Conservation (phyloP, 1,140 invertebrate species). For the Heliconius eleuchia region DNA sequence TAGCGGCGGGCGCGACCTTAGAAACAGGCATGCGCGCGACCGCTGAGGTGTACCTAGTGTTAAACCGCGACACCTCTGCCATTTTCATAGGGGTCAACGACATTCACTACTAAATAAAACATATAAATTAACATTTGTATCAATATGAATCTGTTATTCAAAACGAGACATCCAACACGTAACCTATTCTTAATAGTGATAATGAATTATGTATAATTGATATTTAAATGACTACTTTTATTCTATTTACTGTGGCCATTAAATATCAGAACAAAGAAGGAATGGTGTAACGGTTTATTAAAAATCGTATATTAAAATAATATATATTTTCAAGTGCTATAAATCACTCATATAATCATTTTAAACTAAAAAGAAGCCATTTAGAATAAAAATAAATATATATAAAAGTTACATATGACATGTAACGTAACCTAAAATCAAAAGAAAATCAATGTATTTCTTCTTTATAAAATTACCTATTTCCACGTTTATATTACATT, state of each 20-base stretch:
- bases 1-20: constrained; percentile 65
- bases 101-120: constrained; percentile 58
- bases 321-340: too few species aligned
- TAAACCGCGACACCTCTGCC: constrained; percentile 65
- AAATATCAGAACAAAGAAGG: not conserved
- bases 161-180: constrained; percentile 31
- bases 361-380: too few species aligned
- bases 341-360: too few species aligned
- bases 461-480: too few species aligned
- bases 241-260: not conserved
- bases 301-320: too few species aligned
- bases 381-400: too few species aligned
- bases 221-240: constrained; percentile 24
- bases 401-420: too few species aligned
- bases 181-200: constrained; percentile 28
- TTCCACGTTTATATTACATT: too few species aligned
- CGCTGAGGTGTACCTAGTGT: constrained; percentile 59
- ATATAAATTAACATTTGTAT: constrained; percentile 35
- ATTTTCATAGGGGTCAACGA: constrained; percentile 68
- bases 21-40: constrained; percentile 74
- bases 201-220: constrained; percentile 21
- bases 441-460: too few species aligned
- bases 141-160: constrained; percentile 30
- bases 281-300: too few species aligned
- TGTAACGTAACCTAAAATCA: not conserved